phyloP scores from a whole-genome alignment of 2,888 invertebrate genomes.

The Cheilosia variabilis region DNA sequence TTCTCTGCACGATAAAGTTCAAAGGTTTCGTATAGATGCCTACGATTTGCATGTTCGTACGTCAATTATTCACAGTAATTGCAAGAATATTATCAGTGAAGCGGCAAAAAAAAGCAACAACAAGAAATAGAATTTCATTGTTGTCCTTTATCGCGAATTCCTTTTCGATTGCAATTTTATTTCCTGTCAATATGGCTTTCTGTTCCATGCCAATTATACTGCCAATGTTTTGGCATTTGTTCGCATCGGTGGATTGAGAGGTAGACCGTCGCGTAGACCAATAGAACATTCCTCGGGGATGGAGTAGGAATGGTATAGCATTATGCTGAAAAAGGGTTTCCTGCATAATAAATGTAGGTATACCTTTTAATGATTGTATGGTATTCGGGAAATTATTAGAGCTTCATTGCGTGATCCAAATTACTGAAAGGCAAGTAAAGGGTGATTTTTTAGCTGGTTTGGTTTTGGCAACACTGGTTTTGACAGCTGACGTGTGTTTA shows the following conservation, averaged over 20 bases:
- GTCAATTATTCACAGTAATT: slow-evolving; percentile 45
- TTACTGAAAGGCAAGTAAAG: too few relatives aligned
- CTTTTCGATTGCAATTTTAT: slow-evolving; percentile 36
- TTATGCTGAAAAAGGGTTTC: slow-evolving; percentile 3
- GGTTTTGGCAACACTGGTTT: too few relatives aligned
- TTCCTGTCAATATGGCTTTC: slow-evolving; percentile 12
- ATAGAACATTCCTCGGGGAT: background rate
- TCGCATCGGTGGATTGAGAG: background rate
- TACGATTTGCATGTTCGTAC: slow-evolving; percentile 45
- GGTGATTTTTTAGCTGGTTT: too few relatives aligned
- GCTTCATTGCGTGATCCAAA: too few relatives aligned
- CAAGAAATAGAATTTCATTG: slow-evolving; percentile 30
- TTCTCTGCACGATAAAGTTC: slow-evolving; percentile 20
- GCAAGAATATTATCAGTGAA: slow-evolving; percentile 43
- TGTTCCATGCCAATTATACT: slow-evolving; percentile 32
- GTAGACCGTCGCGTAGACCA: background rate
- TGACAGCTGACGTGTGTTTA: too few relatives aligned
- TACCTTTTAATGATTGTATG: too few relatives aligned
- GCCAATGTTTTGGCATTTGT: slow-evolving; percentile 35
- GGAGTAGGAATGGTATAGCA: background rate
- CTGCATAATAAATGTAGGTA: too few relatives aligned
- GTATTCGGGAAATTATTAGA: too few relatives aligned
- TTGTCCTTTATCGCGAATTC: slow-evolving; percentile 50
- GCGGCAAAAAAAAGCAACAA: slow-evolving; percentile 2
- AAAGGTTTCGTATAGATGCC: slow-evolving; percentile 34